These are phyloP conservation scores for Athene cunicularia DNA, from an alignment of 2,113 vertebrate genomes.

Conservation along the genomic window DNA sequence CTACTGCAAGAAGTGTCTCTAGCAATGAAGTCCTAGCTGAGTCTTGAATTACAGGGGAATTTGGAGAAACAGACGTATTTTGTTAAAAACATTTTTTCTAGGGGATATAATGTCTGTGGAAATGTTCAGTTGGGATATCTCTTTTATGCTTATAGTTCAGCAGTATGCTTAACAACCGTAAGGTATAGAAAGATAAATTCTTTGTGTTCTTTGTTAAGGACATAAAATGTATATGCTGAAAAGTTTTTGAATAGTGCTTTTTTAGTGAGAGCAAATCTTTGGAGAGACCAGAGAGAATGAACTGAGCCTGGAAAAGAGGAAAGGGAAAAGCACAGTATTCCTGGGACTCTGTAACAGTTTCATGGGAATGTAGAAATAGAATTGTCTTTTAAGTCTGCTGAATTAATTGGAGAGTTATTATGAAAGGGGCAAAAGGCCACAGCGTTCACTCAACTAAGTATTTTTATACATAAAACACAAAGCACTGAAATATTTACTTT, in stretches of 20 bases:
- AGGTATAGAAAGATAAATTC: not conserved
- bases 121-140: not conserved
- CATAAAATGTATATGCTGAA: not conserved
- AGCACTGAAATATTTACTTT: not conserved
- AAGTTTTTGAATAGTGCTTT: not conserved
- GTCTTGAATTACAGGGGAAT: not conserved
- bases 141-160: not conserved
- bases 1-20: not conserved
- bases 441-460: not conserved
- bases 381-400: not conserved
- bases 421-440: not conserved
- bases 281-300: not conserved
- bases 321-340: not conserved
- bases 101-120: not conserved
- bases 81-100: not conserved
- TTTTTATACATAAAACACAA: not conserved
- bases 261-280: not conserved
- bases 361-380: not conserved
- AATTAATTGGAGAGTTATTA: not conserved
- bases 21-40: not conserved
- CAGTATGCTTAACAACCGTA: not conserved
- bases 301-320: not conserved
- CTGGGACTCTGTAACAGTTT: not conserved
- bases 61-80: not conserved
- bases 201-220: not conserved